Percentiles rank a stretch among this genome's conserved stretches.
These are phyloP conservation scores for Heterodera filipjevi DNA, from an alignment of 2,888 invertebrate genomes.

Conservation along the genomic window DNA sequence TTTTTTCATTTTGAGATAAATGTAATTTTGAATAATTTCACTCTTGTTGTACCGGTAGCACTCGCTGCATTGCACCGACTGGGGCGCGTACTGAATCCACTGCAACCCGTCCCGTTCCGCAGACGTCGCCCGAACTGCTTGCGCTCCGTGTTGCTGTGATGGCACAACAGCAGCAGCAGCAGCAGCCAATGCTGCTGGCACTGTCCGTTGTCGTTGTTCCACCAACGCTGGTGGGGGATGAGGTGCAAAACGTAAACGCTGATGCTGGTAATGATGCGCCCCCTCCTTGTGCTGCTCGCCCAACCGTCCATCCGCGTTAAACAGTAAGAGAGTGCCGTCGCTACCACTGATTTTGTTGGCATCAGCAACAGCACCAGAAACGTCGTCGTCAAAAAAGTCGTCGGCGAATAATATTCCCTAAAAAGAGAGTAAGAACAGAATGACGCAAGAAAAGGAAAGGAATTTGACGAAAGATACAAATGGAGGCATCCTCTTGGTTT, in stretches of 20 bases:
- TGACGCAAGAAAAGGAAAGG: background rate
- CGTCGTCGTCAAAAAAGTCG: slow-evolving; percentile 48
- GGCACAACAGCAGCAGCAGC: background rate
- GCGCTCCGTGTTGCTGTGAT: background rate
- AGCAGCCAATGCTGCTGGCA: background rate
- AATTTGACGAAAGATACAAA: background rate
- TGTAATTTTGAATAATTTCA: background rate
- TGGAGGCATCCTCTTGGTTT: too few species aligned
- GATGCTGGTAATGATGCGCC: background rate
- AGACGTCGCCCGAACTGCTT: background rate
- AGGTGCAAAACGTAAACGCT: background rate
- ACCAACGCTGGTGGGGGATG: background rate
- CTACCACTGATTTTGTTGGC: background rate
- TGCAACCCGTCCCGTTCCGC: background rate
- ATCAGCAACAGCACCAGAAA: background rate
- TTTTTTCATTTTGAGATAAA: background rate
- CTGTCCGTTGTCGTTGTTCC: background rate
- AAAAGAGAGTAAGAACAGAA: background rate
- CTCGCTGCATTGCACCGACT: slow-evolving; percentile 52
- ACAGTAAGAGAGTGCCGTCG: slow-evolving; percentile 25
- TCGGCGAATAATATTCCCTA: slow-evolving; percentile 50
- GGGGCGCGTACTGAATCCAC: slow-evolving; percentile 25
- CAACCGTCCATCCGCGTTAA: slow-evolving; percentile 29
- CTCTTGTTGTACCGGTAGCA: slow-evolving; percentile 47
- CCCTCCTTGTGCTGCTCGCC: background rate